Evolutionary conservation across 2,888 invertebrate genomes (phyloP).

Genomic region (Amphimallon solstitiale): DNA sequence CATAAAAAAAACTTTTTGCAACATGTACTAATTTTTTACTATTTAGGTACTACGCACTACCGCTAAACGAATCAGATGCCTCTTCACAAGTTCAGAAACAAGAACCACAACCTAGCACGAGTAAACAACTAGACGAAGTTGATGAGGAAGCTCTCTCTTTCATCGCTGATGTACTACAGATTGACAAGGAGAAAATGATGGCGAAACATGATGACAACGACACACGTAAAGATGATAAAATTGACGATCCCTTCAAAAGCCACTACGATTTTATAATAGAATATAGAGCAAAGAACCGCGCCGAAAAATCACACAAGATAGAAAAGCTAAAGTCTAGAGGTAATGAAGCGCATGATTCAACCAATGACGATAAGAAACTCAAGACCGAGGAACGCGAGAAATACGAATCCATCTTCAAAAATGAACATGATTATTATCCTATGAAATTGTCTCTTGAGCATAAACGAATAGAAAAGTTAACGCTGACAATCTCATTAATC

Average conservation of each 20-base stretch:
- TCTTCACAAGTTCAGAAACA: neutral
- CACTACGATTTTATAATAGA: slow-evolving; percentile 31
- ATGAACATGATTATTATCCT: slow-evolving; percentile 29
- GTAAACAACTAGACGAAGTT: slow-evolving; percentile 1
- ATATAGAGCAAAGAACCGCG: slow-evolving; percentile 28
- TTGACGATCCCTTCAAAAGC: slow-evolving; percentile 19
- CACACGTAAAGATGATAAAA: neutral
- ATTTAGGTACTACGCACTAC: slow-evolving; percentile 26
- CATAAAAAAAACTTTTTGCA: too few species aligned
- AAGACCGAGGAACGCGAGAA: slow-evolving; percentile 46
- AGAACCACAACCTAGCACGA: neutral
- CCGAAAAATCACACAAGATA: slow-evolving; percentile 42
- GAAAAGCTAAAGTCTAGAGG: slow-evolving; percentile 35
- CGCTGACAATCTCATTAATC: too few species aligned
- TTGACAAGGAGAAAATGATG: slow-evolving; percentile 33
- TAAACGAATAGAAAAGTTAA: slow-evolving; percentile 5
- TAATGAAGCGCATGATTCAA: neutral
- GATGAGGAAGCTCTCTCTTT: slow-evolving; percentile 42
- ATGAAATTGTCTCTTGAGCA: slow-evolving; percentile 24
- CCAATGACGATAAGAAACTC: slow-evolving; percentile 27
- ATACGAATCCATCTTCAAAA: slow-evolving; percentile 36
- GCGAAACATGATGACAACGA: neutral
- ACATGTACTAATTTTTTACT: neutral
- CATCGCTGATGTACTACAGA: slow-evolving; percentile 40
- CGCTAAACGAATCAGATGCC: neutral